phyloP scores from a whole-genome alignment of 2,113 vertebrate species.

The Tupaia tana region DNA sequence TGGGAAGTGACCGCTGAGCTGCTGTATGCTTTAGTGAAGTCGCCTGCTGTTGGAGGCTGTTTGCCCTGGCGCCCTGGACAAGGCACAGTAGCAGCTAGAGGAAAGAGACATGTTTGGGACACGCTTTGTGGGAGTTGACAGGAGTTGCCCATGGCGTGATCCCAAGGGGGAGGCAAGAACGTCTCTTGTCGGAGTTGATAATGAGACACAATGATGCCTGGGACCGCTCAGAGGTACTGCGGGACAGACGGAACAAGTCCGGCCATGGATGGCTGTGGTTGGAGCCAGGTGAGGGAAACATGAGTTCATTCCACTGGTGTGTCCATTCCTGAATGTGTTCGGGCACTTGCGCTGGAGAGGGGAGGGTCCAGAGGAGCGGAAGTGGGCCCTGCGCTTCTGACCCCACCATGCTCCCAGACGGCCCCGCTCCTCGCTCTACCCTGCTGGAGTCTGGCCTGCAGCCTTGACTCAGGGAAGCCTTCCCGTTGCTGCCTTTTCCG shows the following conservation, averaged over 20 bases:
- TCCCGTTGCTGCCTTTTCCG: rapidly evolving
- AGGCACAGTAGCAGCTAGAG: background rate
- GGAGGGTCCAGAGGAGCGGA: rapidly evolving
- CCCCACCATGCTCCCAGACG: background rate
- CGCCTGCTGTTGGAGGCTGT: background rate
- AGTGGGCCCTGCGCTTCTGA: too few relatives aligned
- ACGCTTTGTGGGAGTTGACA: background rate
- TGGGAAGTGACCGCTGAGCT: too few relatives aligned
- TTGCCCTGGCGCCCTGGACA: background rate
- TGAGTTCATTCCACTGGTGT: rapidly evolving
- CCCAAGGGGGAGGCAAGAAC: background rate
- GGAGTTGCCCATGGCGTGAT: background rate
- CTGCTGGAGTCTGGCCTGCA: background rate
- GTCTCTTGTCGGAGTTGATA: background rate
- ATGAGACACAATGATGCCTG: rapidly evolving
- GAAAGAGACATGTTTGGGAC: background rate
- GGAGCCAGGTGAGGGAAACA: background rate
- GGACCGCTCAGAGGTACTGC: rapidly evolving
- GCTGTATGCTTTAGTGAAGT: background rate
- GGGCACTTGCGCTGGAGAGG: rapidly evolving
- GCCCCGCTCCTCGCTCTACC: background rate
- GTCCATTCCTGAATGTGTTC: background rate
- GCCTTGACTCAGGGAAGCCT: background rate
- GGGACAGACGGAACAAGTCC: rapidly evolving
- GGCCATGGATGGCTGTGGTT: background rate